These are phyloP conservation scores for Calliopsis andreniformis DNA, from an alignment of 1,140 invertebrate genomes.

Conservation along the genomic window DNA sequence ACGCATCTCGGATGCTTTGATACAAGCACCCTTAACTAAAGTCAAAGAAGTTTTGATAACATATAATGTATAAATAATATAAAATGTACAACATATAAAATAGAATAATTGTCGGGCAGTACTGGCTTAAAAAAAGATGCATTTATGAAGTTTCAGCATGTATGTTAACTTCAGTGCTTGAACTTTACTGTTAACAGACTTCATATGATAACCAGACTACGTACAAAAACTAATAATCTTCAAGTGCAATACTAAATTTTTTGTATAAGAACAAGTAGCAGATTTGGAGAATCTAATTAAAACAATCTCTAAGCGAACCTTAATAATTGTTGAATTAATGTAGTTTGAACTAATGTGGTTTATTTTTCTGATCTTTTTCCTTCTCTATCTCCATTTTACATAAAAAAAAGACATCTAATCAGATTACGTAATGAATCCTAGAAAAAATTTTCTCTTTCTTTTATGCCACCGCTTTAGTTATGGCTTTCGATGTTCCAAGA, in stretches of 20 bases:
- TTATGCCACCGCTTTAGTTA: conserved; percentile 65
- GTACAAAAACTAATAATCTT: too few relatives aligned
- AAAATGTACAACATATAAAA: conserved; percentile 23
- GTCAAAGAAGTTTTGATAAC: not conserved
- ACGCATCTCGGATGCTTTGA: conserved; percentile 57
- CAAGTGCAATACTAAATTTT: too few relatives aligned
- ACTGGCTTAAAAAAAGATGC: not conserved
- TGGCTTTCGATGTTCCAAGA: conserved; percentile 63
- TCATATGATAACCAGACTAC: not conserved
- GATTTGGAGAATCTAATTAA: too few relatives aligned
- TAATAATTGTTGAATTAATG: not conserved
- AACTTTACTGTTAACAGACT: not conserved
- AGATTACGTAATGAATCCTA: conserved; percentile 13
- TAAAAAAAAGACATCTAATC: too few relatives aligned
- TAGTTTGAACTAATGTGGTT: too few relatives aligned
- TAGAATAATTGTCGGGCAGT: not conserved
- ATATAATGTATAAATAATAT: conserved; percentile 1
- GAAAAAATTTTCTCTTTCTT: conserved; percentile 48
- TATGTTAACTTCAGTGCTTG: not conserved
- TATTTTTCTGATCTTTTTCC: not conserved
- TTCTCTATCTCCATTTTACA: not conserved
- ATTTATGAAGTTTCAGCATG: not conserved
- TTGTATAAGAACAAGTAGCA: too few relatives aligned
- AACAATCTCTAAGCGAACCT: not conserved
- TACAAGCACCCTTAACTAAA: conserved; percentile 37